phyloP scores from a whole-genome alignment of 2,888 invertebrate genomes.

The Willowsia nigromaculata region DNA sequence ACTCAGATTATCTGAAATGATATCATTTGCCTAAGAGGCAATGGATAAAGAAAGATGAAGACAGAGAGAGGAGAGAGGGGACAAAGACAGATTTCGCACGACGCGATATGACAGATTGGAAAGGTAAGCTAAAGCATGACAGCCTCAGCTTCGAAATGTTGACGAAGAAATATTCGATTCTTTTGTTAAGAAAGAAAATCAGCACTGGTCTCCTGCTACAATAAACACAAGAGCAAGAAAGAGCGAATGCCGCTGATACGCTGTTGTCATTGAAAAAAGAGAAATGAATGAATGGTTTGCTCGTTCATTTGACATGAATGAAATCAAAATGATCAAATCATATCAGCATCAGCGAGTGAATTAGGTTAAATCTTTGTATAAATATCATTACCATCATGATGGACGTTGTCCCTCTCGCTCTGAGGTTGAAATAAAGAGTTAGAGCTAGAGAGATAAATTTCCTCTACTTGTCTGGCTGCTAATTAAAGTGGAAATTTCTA shows the following conservation, averaged over 20 bases:
- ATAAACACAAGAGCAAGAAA: background rate
- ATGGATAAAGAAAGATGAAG: background rate
- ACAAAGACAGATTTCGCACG: background rate
- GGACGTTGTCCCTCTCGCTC: too few relatives aligned
- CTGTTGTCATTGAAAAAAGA: background rate
- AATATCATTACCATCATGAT: background rate
- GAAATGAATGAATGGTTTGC: background rate
- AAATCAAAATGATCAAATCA: slow-evolving; percentile 35
- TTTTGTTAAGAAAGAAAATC: background rate
- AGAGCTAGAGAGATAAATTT: too few relatives aligned
- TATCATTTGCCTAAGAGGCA: slow-evolving; percentile 1
- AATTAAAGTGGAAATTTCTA: too few relatives aligned
- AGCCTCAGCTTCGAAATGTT: background rate
- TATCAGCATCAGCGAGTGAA: slow-evolving; percentile 26
- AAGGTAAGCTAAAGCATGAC: background rate
- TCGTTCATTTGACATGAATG: slow-evolving; percentile 30
- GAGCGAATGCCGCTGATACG: background rate
- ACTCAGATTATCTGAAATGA: slow-evolving; percentile 1
- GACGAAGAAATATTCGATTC: background rate
- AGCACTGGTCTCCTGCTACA: too few relatives aligned
- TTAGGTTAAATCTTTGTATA: slow-evolving; percentile 50
- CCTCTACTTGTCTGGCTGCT: too few relatives aligned
- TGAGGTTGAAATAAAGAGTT: too few relatives aligned
- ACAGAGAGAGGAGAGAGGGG: background rate
- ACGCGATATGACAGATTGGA: slow-evolving; percentile 15